Conservation (phyloP, 2,797 vertebrate genomes). For the Anas georgica region DNA sequence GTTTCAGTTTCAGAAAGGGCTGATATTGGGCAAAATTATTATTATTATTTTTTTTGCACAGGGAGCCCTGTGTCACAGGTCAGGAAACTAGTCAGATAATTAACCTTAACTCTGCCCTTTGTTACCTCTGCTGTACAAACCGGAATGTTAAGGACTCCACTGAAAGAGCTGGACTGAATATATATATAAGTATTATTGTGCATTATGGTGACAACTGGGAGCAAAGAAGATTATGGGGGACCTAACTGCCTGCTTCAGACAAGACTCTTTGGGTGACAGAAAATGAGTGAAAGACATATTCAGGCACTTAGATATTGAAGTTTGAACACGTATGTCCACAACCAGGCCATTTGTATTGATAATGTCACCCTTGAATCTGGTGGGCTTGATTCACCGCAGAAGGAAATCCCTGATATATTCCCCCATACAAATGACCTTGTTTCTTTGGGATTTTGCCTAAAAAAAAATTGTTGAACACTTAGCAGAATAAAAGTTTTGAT, state of each 20-base stretch:
- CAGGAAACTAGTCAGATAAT: neutral
- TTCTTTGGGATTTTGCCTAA: neutral
- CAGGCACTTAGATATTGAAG: neutral
- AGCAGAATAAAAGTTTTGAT: neutral
- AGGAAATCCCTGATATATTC: conserved; percentile 34
- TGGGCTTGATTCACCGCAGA: neutral
- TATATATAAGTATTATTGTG: neutral
- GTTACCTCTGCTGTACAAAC: neutral
- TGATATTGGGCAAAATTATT: neutral
- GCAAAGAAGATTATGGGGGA: neutral
- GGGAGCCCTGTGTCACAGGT: neutral
- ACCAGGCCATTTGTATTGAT: neutral
- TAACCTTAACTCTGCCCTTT: neutral
- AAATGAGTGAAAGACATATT: neutral
- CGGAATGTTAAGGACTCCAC: neutral
- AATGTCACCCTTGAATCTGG: neutral
- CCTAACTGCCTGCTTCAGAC: neutral
- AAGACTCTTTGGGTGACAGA: neutral
- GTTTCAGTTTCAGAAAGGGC: neutral
- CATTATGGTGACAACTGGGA: neutral
- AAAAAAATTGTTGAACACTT: neutral
- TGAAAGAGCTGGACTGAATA: neutral
- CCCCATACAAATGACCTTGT: neutral
- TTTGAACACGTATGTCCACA: neutral
- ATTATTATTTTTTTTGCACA: neutral